A percentile compares a stretch with the other conserved stretches of the same genome.
These are phyloP conservation scores for Epinotia nisella DNA, from an alignment of 2,888 invertebrate genomes.

Conservation along the genomic window DNA sequence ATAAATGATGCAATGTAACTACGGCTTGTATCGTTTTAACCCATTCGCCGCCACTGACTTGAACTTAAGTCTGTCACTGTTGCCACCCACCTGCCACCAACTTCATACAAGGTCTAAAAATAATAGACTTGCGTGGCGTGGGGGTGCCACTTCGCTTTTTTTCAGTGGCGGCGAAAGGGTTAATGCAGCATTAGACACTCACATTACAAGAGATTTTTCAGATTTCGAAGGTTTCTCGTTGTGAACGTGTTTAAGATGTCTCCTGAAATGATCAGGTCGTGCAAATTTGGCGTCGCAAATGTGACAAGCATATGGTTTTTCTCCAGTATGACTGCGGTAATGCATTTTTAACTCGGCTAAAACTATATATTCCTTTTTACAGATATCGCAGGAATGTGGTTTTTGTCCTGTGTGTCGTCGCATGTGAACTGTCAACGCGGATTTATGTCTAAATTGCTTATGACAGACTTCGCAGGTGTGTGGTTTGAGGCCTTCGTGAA, in stretches of 20 bases:
- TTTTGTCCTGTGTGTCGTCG: neutral
- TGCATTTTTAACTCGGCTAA: neutral
- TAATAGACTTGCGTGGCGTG: too few relatives aligned
- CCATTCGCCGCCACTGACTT: too few relatives aligned
- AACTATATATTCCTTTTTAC: slow-evolving; percentile 3
- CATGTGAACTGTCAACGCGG: neutral
- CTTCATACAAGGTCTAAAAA: too few relatives aligned
- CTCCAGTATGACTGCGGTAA: slow-evolving; percentile 5
- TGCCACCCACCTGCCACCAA: too few relatives aligned
- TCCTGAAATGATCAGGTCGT: neutral
- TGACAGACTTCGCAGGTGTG: slow-evolving; percentile 14
- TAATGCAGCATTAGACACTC: too few relatives aligned
- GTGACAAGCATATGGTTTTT: slow-evolving; percentile 12
- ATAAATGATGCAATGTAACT: too few relatives aligned
- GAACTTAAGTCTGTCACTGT: too few relatives aligned
- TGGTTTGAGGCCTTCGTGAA: slow-evolving; percentile 3
- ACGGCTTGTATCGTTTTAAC: too few relatives aligned
- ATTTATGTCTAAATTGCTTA: slow-evolving; percentile 14
- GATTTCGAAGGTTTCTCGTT: slow-evolving; percentile 8
- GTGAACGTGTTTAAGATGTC: slow-evolving; percentile 12
- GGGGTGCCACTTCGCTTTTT: too few relatives aligned
- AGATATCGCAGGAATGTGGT: slow-evolving; percentile 4
- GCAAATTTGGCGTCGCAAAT: slow-evolving; percentile 16
- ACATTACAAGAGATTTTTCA: neutral
- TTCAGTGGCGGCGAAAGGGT: too few relatives aligned